Percentiles rank a stretch among this genome's conserved stretches.
These are phyloP conservation scores for Pseudolaguvia tuberculata DNA, from an alignment of 2,113 vertebrate species.

Conservation along the genomic window DNA sequence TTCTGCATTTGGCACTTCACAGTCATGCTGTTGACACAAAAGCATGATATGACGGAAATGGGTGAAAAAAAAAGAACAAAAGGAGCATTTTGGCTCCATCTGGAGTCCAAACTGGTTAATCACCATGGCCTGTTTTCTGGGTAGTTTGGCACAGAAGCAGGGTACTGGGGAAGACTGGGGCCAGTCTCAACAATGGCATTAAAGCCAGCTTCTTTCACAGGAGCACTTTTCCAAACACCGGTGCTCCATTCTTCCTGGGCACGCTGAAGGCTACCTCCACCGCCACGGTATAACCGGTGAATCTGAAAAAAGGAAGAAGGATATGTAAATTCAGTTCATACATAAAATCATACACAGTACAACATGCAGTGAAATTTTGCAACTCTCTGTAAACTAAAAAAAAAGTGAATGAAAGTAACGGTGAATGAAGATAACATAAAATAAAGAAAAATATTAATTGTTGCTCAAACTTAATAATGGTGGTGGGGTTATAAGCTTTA, in stretches of 20 bases:
- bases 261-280: constrained; percentile 82
- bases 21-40: constrained; percentile 2
- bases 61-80: too few species aligned
- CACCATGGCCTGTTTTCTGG: constrained; percentile 73
- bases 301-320: constrained; percentile 66
- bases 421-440: too few species aligned
- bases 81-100: constrained; percentile 50
- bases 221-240: constrained; percentile 78
- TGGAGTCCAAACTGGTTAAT: constrained; percentile 45
- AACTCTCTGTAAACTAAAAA: too few species aligned
- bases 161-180: constrained; percentile 89
- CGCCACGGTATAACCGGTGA: constrained; percentile 84
- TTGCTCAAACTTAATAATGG: too few species aligned
- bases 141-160: constrained; percentile 83
- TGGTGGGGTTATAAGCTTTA: too few species aligned
- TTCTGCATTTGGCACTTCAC: constrained; percentile 1
- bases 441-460: too few species aligned
- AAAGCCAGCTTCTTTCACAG: constrained; percentile 76
- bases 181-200: constrained; percentile 75
- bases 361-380: too few species aligned
- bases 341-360: too few species aligned
- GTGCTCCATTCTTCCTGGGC: constrained; percentile 88
- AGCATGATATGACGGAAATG: constrained; percentile 3
- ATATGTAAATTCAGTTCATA: not conserved
- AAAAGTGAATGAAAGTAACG: too few species aligned